Conservation (phyloP, 1,140 invertebrate genomes). For the Caenorhabditis tropicalis region DNA sequence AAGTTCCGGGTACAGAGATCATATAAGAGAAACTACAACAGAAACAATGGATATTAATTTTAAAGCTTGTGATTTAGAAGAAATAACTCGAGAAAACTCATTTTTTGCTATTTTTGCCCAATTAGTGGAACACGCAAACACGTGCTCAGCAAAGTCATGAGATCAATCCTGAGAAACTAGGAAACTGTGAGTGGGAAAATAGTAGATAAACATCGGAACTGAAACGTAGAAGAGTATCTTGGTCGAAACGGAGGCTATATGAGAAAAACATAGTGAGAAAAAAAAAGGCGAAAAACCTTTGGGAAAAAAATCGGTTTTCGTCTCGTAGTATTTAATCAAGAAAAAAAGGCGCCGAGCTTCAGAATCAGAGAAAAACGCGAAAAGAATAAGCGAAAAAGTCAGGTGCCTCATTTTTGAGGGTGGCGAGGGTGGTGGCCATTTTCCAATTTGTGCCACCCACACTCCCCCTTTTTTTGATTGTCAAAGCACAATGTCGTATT, state of each 20-base stretch:
- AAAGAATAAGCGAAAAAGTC: not conserved
- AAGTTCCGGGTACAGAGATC: not conserved
- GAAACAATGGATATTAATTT: no score
- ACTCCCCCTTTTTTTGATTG: no score
- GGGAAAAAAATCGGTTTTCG: not conserved
- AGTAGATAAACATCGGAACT: not conserved
- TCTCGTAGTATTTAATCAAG: conserved; percentile 33
- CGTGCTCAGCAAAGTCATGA: no score
- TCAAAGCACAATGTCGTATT: not conserved
- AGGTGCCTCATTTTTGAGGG: not conserved
- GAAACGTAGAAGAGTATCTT: not conserved
- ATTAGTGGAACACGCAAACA: no score
- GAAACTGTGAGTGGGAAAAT: not conserved
- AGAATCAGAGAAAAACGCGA: not conserved
- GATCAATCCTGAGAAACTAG: not conserved
- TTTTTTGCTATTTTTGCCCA: no score
- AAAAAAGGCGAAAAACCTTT: not conserved
- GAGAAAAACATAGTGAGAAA: not conserved
- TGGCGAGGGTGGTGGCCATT: not conserved
- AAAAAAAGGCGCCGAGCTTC: not conserved
- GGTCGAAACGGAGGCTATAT: not conserved
- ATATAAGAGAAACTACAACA: no score
- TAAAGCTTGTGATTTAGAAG: not conserved
- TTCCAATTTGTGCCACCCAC: not conserved
- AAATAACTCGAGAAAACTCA: no score